A percentile compares a stretch with the other conserved stretches of the same genome.
phyloP scores from a whole-genome alignment of 2,888 invertebrate species.

The Mactromeris polynyma region DNA sequence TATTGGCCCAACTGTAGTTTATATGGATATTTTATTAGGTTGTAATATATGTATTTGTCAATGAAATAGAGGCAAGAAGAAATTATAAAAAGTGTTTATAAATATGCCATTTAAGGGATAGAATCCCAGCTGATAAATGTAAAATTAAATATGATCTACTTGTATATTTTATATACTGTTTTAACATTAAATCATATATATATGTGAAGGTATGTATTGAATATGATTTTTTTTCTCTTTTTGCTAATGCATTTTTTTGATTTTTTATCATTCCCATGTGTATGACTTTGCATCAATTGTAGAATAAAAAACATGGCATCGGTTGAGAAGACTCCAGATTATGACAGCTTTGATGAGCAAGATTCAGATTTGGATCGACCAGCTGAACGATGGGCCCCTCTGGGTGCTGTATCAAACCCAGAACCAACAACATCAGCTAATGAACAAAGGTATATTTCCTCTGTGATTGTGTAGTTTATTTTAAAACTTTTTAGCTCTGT shows the following conservation, averaged over 20 bases:
- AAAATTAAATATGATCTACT: not conserved
- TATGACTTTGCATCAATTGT: not conserved
- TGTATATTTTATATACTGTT: not conserved
- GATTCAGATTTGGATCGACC: constrained; percentile 80
- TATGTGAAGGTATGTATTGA: not conserved
- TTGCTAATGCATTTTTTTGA: not conserved
- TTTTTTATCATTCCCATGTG: not conserved
- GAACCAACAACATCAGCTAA: constrained; percentile 69
- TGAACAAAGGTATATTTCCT: constrained; percentile 72
- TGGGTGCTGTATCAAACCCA: constrained; percentile 87
- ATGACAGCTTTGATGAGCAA: constrained; percentile 85
- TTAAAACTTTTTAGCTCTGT: no score
- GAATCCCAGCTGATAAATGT: no score
- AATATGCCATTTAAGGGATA: no score
- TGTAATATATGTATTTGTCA: no score
- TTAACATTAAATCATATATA: not conserved
- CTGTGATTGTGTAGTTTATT: no score
- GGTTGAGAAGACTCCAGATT: constrained; percentile 70
- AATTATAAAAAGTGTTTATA: no score
- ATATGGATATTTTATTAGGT: no score
- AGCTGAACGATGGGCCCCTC: constrained; percentile 93
- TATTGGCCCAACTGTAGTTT: no score
- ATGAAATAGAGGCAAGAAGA: no score
- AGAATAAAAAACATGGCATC: constrained; percentile 35
- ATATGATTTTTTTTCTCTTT: not conserved